Base-by-base conservation (phyloP, 2,888 invertebrate genomes). In the Reticulitermes lucifugus region DNA sequence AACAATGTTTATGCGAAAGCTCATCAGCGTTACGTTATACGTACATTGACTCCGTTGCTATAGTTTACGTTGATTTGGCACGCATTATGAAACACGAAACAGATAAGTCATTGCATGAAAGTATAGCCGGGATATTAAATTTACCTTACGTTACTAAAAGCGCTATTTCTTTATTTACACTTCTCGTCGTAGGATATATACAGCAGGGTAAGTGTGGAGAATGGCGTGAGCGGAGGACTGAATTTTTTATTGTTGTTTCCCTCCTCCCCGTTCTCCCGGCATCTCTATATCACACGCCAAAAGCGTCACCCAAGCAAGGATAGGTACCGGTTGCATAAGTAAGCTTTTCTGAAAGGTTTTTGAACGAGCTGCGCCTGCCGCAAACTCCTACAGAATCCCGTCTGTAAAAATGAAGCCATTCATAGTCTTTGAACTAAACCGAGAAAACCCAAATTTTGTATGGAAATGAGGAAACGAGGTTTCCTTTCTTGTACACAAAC, bases 391-490 rank as follows among this genome's bases (percentile, higher is more conserved):
- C 25, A 70, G 25, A 70, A 25, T 25, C 25, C 29, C 70, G 21
- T 0, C 22, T 5, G 9, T 65, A 65, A 65, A 71, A 71, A 71
- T 71, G 71, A 71, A 71, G 71, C 71, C 41, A 73, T 73, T 73
- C 73, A 41, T 29, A 73, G 14, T 73, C 73, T 73, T 73, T 73
- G 29, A 73, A 35, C 41, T 35, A 73, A 73, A 73, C 73, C 5
- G 35, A 73, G 41, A 12, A 73, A 41, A 73, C 29, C 41, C 22
- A 73, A 41, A 73, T 41, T 73, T 73, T 41, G 21, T 35, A 73
- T 41, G 41, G 12, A 73, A 73, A 73, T 73, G 73, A 73, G 73
- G 25, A 73, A 73, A 73, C 73, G 73, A 41, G 73, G 41, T 41
- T 73, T 41, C 14, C 21, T 73, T 35, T 73, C 41, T 41, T 73